Percentiles rank a stretch among this genome's conserved stretches.
Conservation (phyloP, 2,113 vertebrate species). For the Lagenorhynchus albirostris region DNA sequence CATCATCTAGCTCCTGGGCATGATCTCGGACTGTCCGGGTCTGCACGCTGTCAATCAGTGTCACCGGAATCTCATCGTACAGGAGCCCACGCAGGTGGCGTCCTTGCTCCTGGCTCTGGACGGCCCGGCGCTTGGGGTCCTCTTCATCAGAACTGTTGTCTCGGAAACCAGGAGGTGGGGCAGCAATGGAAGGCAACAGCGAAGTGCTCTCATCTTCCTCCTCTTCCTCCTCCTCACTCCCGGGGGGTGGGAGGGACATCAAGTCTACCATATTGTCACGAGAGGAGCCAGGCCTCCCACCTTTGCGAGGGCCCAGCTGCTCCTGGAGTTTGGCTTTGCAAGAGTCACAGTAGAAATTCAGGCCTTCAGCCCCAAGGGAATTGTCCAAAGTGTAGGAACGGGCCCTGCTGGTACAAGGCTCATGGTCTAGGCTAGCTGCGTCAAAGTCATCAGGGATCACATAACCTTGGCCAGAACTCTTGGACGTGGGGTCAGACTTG, state of each 20-base stretch:
- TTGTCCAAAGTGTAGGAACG: slow-evolving; percentile 91
- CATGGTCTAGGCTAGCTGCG: slow-evolving; percentile 78
- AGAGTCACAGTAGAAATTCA: slow-evolving; percentile 93
- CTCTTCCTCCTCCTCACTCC: slow-evolving; percentile 88
- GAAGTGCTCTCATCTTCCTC: slow-evolving; percentile 83
- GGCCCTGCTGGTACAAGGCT: slow-evolving; percentile 85
- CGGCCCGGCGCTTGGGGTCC: slow-evolving; percentile 88
- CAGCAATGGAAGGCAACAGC: slow-evolving; percentile 91
- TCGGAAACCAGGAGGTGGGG: slow-evolving; percentile 96
- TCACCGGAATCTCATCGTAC: slow-evolving; percentile 94
- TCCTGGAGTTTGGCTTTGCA: slow-evolving; percentile 92
- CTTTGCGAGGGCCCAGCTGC: slow-evolving; percentile 77
- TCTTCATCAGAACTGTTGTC: slow-evolving; percentile 99
- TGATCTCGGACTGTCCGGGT: slow-evolving; percentile 95
- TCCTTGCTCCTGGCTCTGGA: slow-evolving; percentile 80
- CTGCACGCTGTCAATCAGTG: slow-evolving; percentile 93
- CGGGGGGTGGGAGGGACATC: slow-evolving; percentile 94
- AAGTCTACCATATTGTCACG: slow-evolving; percentile 93
- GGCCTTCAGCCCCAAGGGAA: slow-evolving; percentile 79
- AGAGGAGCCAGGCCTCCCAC: slow-evolving; percentile 76
- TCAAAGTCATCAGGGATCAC: slow-evolving; percentile 73
- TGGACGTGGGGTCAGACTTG: slow-evolving; percentile 95
- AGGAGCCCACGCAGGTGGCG: slow-evolving; percentile 80
- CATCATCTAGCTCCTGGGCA: slow-evolving; percentile 97
- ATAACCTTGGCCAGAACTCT: slow-evolving; percentile 88